Evolutionary conservation across 2,888 invertebrate genomes (phyloP), one percentile per base, ranked within the genome.

Genomic region (Charanyca ferruginea): DNA sequence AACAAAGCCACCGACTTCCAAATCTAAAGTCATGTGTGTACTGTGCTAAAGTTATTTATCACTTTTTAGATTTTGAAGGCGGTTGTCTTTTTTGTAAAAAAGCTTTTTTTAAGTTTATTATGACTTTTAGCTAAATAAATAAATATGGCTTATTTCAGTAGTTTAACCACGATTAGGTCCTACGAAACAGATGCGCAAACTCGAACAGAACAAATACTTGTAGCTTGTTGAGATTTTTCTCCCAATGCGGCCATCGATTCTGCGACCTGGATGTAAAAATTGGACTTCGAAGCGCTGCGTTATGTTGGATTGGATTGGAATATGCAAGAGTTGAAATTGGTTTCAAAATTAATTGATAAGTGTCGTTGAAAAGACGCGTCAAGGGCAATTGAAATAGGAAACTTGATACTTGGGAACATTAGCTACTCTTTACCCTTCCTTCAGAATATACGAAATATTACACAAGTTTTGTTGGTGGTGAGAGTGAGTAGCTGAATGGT

Each of bases 211-310:
- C 41, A 45, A 65, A 52, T 77, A 62, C 54, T 51, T 78, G 74
- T 73, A 48, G 62, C 55, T 47, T 53, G 45, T 57, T 52, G 61
- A 62, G 73, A 73, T 73, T 78, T 73, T 59, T 60, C 67, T 73
- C 51, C 61, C 55, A 78, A 78, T 75, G 79, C 79, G 67, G 44
- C 62, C 75, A 75, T 75, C 75, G 79, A 75, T 75, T 78, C 61
- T 55, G 42, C 62, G 59, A 66, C 58, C 67, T 52, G 61, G 41
- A 59, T 78, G 74, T 48, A 16, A 58, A 44, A 61, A 54, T n/a
- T 51, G 47, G 42, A 67, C 55, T 62, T 52, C n/a, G 44, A 38
- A 66, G 25, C 20, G 51, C 62, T 73, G 62, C 67, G 66, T 51
- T 66, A 66, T 66, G 57, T 41, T 7, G 22, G 44, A 18, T 49